phyloP scores from a whole-genome alignment of 2,113 vertebrate genomes.

The Sebastes fasciatus region DNA sequence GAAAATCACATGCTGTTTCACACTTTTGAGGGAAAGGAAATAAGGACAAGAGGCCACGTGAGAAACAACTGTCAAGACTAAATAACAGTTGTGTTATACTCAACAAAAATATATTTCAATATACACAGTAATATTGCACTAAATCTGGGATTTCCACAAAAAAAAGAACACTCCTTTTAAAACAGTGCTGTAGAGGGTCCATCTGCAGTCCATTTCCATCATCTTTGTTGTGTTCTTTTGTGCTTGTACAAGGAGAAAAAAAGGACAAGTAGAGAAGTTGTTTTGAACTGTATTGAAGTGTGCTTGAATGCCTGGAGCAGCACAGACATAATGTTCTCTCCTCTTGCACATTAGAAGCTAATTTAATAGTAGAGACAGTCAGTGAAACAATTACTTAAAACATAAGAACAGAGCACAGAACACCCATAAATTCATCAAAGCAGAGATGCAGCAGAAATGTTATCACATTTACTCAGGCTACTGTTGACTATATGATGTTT shows the following conservation, averaged over 20 bases:
- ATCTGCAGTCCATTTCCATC: not conserved
- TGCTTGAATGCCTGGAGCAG: constrained; percentile 23
- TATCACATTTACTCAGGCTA: not conserved
- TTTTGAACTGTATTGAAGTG: constrained; percentile 22
- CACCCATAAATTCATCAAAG: constrained; percentile 9
- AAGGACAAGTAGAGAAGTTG: not conserved
- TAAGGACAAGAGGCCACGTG: not conserved
- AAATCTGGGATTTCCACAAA: not conserved
- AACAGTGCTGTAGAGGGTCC: not conserved
- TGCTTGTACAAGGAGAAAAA: not conserved
- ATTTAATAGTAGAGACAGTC: constrained; percentile 53
- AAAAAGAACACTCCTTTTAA: not conserved
- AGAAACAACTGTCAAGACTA: not conserved
- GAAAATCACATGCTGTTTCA: no score
- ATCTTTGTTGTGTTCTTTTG: not conserved
- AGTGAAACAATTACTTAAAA: constrained; percentile 3
- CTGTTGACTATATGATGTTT: not conserved
- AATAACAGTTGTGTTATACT: not conserved
- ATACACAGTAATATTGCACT: not conserved
- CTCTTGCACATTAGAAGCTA: constrained; percentile 32
- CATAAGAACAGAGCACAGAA: constrained; percentile 12
- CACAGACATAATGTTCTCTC: constrained; percentile 44
- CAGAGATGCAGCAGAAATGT: not conserved
- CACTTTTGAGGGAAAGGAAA: not conserved
- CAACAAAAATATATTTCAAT: not conserved